phyloP scores from a whole-genome alignment of 2,888 invertebrate genomes.

The Pycnomerus fuliginosus region DNA sequence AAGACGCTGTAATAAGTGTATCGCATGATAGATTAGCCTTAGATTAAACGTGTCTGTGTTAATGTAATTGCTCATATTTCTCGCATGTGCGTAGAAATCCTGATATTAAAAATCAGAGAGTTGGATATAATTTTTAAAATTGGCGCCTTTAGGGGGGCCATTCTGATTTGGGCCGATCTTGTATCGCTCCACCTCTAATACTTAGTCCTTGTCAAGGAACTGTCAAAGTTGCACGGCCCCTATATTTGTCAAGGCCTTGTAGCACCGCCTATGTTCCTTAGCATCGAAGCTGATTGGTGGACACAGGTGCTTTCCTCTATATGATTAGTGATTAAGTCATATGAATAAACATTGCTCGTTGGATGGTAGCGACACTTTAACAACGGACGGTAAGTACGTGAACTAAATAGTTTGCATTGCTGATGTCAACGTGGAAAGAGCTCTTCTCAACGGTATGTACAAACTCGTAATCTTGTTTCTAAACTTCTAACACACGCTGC shows the following conservation, averaged over 20 bases:
- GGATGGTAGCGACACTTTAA: conserved; percentile 49
- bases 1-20: too few relatives aligned
- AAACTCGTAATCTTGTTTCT: conserved; percentile 3
- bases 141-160: conserved; percentile 51
- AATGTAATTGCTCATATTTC: too few relatives aligned
- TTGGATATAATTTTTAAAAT: conserved; percentile 48
- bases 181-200: conserved; percentile 53
- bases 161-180: conserved; percentile 52
- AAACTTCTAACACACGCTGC: conserved; percentile 1
- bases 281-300: conserved; percentile 47
- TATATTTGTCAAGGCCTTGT: conserved; percentile 50
- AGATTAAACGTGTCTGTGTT: too few relatives aligned
- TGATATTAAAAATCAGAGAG: too few relatives aligned
- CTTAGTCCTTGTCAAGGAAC: conserved; percentile 53
- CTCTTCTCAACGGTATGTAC: conserved; percentile 16
- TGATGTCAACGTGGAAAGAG: conserved; percentile 30
- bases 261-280: conserved; percentile 50
- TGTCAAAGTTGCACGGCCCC: conserved; percentile 53
- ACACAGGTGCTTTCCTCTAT: conserved; percentile 43
- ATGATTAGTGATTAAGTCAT: conserved; percentile 50
- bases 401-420: conserved; percentile 47
- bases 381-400: conserved; percentile 38
- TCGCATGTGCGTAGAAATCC: too few relatives aligned
- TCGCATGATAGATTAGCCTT: too few relatives aligned
- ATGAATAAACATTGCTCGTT: conserved; percentile 38